Evolutionary conservation across 1,140 invertebrate species (phyloP).

Genomic region (Drosophila burlai): DNA sequence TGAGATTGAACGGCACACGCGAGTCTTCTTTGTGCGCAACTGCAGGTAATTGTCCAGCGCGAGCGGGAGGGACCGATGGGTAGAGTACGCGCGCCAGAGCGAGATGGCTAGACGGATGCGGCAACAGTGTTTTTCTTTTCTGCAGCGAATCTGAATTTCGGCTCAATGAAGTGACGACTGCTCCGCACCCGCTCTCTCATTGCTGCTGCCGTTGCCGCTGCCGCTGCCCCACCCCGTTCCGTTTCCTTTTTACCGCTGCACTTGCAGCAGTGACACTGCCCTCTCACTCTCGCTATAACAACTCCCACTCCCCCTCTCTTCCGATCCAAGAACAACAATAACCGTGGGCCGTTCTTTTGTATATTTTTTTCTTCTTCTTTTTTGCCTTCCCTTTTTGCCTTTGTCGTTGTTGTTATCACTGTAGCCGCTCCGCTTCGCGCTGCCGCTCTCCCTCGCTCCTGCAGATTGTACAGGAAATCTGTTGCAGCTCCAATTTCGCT

Average conservation of each 20-base stretch:
- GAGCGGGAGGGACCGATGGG: constrained; percentile 12
- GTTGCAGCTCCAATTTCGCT: constrained; percentile 76
- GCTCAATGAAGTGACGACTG: constrained; percentile 42
- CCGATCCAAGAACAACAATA: constrained; percentile 39
- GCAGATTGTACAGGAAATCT: constrained; percentile 80
- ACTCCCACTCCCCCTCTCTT: not conserved
- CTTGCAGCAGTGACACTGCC: constrained; percentile 26
- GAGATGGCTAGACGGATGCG: constrained; percentile 43
- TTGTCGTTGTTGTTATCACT: constrained; percentile 66
- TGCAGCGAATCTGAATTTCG: constrained; percentile 46
- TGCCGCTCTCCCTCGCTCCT: constrained; percentile 28
- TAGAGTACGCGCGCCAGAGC: constrained; percentile 18
- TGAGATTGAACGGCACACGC: constrained; percentile 31
- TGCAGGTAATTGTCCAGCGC: constrained; percentile 65
- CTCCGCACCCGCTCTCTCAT: not conserved
- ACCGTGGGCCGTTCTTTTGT: constrained; percentile 24
- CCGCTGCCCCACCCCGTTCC: constrained; percentile 23
- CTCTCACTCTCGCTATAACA: constrained; percentile 4
- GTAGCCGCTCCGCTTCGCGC: constrained; percentile 8
- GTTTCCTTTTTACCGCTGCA: constrained; percentile 35
- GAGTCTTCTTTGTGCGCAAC: constrained; percentile 69
- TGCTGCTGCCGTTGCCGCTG: not conserved
- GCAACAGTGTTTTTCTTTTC: constrained; percentile 56
- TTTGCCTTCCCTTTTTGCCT: constrained; percentile 27
- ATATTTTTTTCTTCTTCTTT: constrained; percentile 14